Base-by-base conservation (phyloP, 2,888 invertebrate species). In the Danaus chrysippus region DNA sequence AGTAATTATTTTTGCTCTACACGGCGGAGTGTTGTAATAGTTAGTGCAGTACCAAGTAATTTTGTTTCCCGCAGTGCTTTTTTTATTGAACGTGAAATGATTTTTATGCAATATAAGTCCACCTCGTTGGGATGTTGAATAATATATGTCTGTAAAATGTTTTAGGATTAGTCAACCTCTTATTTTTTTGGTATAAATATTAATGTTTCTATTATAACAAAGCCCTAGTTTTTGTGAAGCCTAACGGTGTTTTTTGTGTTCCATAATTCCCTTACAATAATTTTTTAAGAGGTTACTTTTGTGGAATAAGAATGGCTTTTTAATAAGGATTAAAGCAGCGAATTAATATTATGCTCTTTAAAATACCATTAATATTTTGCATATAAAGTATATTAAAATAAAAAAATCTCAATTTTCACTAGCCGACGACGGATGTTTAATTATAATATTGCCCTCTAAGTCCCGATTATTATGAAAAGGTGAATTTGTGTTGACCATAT, bases 101-200 rank as follows among this genome's bases (percentile, higher is more conserved):
- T 74, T 72, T 52, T 75, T 58, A 63, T 79, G 75, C 43, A 82
- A 68, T 13, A 78, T 67, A 0, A 67, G 59, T 0, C 79, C 79
- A 5, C 82, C 82, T 12, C 82, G 75, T 57, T 76, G 76, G 3
- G 82, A 81, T 44, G 70, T 61, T 0, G 77, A 61, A 56, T 65
- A 71, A 64, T 61, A 74, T 52, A 70, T 54, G 52, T 46, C 63
- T 64, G 61, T 6, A 64, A 64, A 54, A 19, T 34, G 9, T 34
- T 11, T 10, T 34, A 54, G 10, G 9, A 54, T 34, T 54, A 54
- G 15, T 1, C 6, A 34, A 34, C 2, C 8, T 34, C 1, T 34
- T 3, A 34, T 34, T 34, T 34, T 34, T 34, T 34, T 34, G 6
- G 23, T 34, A 34, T 5, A 1, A 34, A 34, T 34, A 34, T 34